A percentile compares a stretch with the other conserved stretches of the same genome.
These are phyloP conservation scores for Falco punctatus DNA, from an alignment of 2,113 vertebrate genomes.

Conservation along the genomic window DNA sequence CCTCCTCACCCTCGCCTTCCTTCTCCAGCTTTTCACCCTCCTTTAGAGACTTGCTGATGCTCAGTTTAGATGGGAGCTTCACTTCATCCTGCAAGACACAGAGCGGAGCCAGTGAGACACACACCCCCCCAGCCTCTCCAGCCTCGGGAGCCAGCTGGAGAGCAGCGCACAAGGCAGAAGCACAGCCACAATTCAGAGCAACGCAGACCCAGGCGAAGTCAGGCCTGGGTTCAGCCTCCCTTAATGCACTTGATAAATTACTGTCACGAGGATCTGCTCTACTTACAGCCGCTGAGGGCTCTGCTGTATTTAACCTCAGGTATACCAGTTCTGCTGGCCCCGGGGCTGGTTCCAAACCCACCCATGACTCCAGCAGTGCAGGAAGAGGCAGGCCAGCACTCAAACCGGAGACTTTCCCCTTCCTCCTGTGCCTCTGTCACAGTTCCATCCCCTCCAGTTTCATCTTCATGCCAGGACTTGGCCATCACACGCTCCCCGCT, in stretches of 20 bases:
- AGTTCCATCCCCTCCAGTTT: neutral
- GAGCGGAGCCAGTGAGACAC: slow-evolving; percentile 39
- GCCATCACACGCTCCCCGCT: accelerated
- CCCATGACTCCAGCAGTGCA: accelerated
- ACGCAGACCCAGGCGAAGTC: neutral
- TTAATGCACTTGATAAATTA: neutral
- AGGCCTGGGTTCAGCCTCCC: neutral
- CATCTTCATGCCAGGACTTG: neutral
- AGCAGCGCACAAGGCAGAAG: neutral
- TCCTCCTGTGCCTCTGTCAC: neutral
- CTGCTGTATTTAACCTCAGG: neutral
- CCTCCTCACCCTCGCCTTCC: slow-evolving; percentile 77
- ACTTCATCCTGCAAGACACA: slow-evolving; percentile 85
- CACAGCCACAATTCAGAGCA: neutral
- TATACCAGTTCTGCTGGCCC: neutral
- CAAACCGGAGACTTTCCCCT: neutral
- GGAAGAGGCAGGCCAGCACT: neutral
- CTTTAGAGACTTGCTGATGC: slow-evolving; percentile 85
- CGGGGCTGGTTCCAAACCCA: neutral
- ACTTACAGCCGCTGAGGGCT: neutral
- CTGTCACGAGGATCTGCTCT: neutral
- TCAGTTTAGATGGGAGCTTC: slow-evolving; percentile 88
- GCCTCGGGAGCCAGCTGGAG: neutral
- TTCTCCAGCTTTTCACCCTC: slow-evolving; percentile 78
- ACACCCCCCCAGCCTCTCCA: neutral